Percentiles rank a stretch among this genome's conserved stretches.
Evolutionary conservation across 2,888 invertebrate genomes (phyloP).

Genomic region (Euplagia quadripunctaria): DNA sequence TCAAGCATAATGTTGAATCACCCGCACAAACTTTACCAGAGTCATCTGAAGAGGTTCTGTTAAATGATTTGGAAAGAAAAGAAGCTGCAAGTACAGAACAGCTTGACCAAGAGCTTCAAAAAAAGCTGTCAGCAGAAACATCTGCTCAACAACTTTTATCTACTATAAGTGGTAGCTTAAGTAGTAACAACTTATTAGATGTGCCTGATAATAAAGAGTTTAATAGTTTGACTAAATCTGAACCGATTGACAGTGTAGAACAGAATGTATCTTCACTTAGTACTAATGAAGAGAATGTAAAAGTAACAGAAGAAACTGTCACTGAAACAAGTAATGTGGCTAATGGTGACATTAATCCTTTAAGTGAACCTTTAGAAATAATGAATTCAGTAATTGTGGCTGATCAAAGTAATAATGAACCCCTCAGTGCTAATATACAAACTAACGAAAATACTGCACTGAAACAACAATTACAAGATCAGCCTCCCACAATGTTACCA

Average conservation of each 20-base stretch:
- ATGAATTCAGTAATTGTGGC: background rate
- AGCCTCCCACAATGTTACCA: constrained; percentile 18
- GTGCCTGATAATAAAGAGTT: constrained; percentile 59
- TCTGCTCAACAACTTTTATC: constrained; percentile 45
- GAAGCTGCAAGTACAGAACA: constrained; percentile 20
- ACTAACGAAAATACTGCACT: constrained; percentile 22
- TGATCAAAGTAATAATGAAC: constrained; percentile 32
- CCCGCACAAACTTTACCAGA: constrained; percentile 14
- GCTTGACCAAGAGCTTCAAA: constrained; percentile 20
- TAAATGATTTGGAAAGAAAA: constrained; percentile 6
- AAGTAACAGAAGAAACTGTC: constrained; percentile 45
- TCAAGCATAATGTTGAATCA: constrained; percentile 17
- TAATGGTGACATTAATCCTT: constrained; percentile 38
- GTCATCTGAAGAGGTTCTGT: constrained; percentile 4
- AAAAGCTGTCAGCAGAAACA: constrained; percentile 23
- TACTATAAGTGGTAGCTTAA: constrained; percentile 47
- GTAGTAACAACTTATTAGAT: constrained; percentile 43
- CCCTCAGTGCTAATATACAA: constrained; percentile 22
- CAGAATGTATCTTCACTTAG: constrained; percentile 57
- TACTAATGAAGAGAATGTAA: constrained; percentile 40
- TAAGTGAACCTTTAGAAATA: constrained; percentile 15
- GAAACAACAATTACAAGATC: constrained; percentile 4
- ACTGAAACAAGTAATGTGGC: constrained; percentile 48
- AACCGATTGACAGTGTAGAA: constrained; percentile 56
- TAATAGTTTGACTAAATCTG: constrained; percentile 50